Evolutionary conservation across 2,113 vertebrate species (phyloP), one percentile per base, ranked within the genome.

Genomic region (Zosterops borbonicus): DNA sequence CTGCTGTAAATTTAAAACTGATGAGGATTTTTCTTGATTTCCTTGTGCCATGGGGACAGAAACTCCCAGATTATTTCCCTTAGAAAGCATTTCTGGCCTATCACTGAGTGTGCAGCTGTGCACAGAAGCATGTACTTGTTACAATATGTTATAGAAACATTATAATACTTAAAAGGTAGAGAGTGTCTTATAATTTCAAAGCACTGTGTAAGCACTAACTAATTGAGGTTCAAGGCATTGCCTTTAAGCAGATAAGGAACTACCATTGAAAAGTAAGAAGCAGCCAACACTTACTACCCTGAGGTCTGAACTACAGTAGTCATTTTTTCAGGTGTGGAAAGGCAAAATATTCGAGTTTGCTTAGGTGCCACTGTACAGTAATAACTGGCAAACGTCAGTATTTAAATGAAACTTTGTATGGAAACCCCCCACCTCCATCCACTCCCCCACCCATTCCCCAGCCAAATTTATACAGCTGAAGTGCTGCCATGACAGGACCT

Each of bases 211-310:
- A 85, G 53, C 67, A 63, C 52, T 47, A 67, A 52, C 73, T 92
- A 95, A 87, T 35, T 91, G 67, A 91, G 50, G 75, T 80, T 88
- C 67, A 35, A 37, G 59, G 56, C 82, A 85, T 24, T 3, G 0
- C 42, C 69, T 85, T 79, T 25, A 47, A 85, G 69, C 71, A 94
- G 89, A 83, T 89, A 92, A 96, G 55, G 41, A 95, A 25, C 68
- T 80, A 55, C 37, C 21, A 47, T 52, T 59, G 79, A 47, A 80
- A 70, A 69, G 39, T 15, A 93, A 64, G 12, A 6, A 78, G 87
- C 70, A 89, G 84, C 63, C 78, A 83, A 78, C 25, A 25, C 29
- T 80, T 63, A 37, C 8, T 80, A 81, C 44, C 85, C 85, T 47
- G 58, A 89, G 87, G 93, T 87, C 81, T 91, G 37, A 85, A 85